phyloP scores from a whole-genome alignment of 64 coral and sea anemone genomes.

The Cladopsammia gracilis region DNA sequence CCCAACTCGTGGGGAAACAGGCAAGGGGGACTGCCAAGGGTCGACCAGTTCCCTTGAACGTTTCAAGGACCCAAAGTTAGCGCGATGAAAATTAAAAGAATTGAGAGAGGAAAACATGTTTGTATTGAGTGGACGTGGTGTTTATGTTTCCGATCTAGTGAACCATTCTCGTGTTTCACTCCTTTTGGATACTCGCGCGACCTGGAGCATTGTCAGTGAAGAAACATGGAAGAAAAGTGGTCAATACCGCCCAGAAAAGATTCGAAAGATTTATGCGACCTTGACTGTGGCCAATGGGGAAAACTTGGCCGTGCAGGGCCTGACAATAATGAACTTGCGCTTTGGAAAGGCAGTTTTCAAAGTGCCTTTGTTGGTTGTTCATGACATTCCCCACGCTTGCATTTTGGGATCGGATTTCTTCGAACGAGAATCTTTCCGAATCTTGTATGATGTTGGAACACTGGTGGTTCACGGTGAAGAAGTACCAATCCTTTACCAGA shows the following conservation, averaged over 20 bases:
- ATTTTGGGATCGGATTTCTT: slow-evolving; percentile 65
- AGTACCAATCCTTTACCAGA: slow-evolving; percentile 40
- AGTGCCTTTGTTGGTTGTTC: slow-evolving; percentile 39
- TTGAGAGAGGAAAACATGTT: background rate
- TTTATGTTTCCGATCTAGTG: slow-evolving; percentile 43
- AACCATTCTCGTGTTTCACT: slow-evolving; percentile 16
- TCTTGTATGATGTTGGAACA: slow-evolving; percentile 62
- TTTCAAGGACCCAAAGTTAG: slow-evolving; percentile 11
- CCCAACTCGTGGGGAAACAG: slow-evolving; percentile 14
- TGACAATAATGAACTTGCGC: slow-evolving; percentile 7
- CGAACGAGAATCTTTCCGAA: slow-evolving; percentile 43
- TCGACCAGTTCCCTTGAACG: slow-evolving; percentile 11
- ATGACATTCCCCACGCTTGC: slow-evolving; percentile 32
- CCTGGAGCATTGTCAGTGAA: slow-evolving; percentile 44
- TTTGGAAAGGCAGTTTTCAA: slow-evolving; percentile 17
- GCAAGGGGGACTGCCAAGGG: slow-evolving; percentile 32
- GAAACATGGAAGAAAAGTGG: slow-evolving; percentile 74
- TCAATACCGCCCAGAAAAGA: background rate
- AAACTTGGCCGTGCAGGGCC: slow-evolving; percentile 28
- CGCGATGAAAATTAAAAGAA: background rate
- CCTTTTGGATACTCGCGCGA: slow-evolving; percentile 46
- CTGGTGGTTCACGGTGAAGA: slow-evolving; percentile 35
- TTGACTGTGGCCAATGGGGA: slow-evolving; percentile 64
- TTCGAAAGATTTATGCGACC: slow-evolving; percentile 4
- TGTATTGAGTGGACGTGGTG: slow-evolving; percentile 6